Base-by-base conservation (phyloP, 2,797 vertebrate genomes). In the Natrix natrix region DNA sequence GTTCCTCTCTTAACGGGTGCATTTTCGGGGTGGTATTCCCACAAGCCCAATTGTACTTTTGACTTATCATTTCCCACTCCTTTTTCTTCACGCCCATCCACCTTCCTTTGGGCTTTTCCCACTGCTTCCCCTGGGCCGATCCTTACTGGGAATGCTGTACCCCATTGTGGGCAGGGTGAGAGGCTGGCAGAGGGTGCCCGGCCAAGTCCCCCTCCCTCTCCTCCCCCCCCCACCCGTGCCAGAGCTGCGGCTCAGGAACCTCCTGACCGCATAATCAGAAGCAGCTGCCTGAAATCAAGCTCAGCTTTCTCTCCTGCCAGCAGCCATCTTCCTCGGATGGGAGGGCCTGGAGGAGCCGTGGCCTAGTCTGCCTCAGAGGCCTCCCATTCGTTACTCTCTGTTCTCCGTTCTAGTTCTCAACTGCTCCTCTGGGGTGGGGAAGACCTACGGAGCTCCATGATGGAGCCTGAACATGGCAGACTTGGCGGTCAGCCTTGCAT, bases 31-130 rank as follows among this genome's bases (percentile, higher is more conserved):
- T 43, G 43, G 43, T 43, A 43, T 43, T 43, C 43, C 43, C 43
- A 43, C 43, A 43, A 43, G 4, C 43, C 43, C 43, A 43, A 43
- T 43, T 43, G 2, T 43, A 43, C 43, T 4, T 43, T 43, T 43
- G 43, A 43, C 43, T 43, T 43, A 4, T 43, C 43, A 43, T 43
- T 43, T 43, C 43, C 43, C 43, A 43, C 43, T 43, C 43, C 43
- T 43, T 43, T 43, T 43, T 43, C 43, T 43, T 43, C 43, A 43
- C 43, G 43, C 43, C 43, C 48, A 26, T 3, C 55, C 66, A 83
- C n/a, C 3, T 17, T 88, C 20, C 55, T 48, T 87, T 94, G 93
- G 32, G 28, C 43, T 89, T 74, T 87, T 1, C 83, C 92, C 37
- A 63, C 88, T 56, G 74, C 86, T 90, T 37, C 88, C 20, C 7